phyloP scores from a whole-genome alignment of 1,140 invertebrate genomes.

The Trichoplusia ni region DNA sequence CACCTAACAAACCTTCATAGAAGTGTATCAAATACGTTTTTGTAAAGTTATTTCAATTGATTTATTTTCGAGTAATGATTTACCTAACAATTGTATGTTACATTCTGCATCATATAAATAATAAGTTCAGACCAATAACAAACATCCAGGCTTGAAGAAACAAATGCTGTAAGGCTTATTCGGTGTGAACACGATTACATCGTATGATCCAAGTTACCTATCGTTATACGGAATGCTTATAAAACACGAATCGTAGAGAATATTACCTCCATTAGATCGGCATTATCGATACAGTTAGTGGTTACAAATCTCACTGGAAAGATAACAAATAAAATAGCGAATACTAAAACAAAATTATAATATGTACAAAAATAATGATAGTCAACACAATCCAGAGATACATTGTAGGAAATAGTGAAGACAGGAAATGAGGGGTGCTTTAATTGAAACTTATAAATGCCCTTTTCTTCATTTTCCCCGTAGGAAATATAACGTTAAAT shows the following conservation, averaged over 20 bases:
- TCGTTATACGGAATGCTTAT: constrained; percentile 25
- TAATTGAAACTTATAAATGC: constrained; percentile 74
- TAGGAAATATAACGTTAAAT: constrained; percentile 68
- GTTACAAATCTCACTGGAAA: constrained; percentile 59
- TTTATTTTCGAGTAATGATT: no score
- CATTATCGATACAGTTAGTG: constrained; percentile 1
- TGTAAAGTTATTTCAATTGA: no score
- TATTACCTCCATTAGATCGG: constrained; percentile 9
- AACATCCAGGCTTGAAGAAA: background rate
- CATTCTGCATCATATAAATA: no score
- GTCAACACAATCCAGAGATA: constrained; percentile 52
- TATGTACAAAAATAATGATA: constrained; percentile 59
- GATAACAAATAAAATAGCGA: constrained; percentile 56
- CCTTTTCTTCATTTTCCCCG: constrained; percentile 59
- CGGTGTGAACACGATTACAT: background rate
- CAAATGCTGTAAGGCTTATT: background rate
- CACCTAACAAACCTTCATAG: no score
- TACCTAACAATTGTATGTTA: no score
- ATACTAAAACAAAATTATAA: constrained; percentile 59
- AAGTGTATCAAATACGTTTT: no score
- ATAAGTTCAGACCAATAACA: no score
- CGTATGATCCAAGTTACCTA: constrained; percentile 2
- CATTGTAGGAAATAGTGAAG: constrained; percentile 61
- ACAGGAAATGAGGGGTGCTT: constrained; percentile 47
- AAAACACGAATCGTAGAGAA: background rate